Conservation (phyloP, 1,140 invertebrate species). For the Nasonia longicornis region DNA sequence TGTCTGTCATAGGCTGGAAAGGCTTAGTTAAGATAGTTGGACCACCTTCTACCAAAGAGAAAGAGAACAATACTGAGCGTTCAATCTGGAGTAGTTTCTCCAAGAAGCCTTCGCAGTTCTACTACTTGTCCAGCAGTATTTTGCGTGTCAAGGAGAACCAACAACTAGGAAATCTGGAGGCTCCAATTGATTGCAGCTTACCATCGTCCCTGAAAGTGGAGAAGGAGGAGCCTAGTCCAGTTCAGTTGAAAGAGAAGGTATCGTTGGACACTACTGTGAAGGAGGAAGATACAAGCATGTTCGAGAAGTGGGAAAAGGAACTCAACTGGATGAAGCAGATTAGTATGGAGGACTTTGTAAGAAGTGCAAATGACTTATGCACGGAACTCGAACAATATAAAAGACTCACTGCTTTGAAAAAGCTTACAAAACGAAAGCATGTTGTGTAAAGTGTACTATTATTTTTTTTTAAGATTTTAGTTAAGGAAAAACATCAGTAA, state of each 20-base stretch:
- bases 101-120: slow-evolving; percentile 44
- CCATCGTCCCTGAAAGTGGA: slow-evolving; percentile 28
- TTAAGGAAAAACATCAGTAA: slow-evolving; percentile 25
- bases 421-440: slow-evolving; percentile 26
- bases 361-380: slow-evolving; percentile 37
- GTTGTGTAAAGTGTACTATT: slow-evolving; percentile 25
- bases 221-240: slow-evolving; percentile 25
- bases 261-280: background rate
- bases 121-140: slow-evolving; percentile 44
- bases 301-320: slow-evolving; percentile 34
- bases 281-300: slow-evolving; percentile 13
- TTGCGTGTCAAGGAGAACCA: slow-evolving; percentile 33
- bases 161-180: background rate
- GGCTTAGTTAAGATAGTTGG: slow-evolving; percentile 48
- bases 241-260: slow-evolving; percentile 1
- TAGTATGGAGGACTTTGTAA: slow-evolving; percentile 42
- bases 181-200: slow-evolving; percentile 38
- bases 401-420: slow-evolving; percentile 22
- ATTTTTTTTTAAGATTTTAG: slow-evolving; percentile 27
- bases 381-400: slow-evolving; percentile 38
- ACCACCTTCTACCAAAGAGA: slow-evolving; percentile 23
- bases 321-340: slow-evolving; percentile 37
- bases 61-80: slow-evolving; percentile 33
- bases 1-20: slow-evolving; percentile 55
- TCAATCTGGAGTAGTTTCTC: slow-evolving; percentile 42